These are phyloP conservation scores for Matsumurasca onukii DNA, from an alignment of 1,140 invertebrate genomes.

Conservation along the genomic window DNA sequence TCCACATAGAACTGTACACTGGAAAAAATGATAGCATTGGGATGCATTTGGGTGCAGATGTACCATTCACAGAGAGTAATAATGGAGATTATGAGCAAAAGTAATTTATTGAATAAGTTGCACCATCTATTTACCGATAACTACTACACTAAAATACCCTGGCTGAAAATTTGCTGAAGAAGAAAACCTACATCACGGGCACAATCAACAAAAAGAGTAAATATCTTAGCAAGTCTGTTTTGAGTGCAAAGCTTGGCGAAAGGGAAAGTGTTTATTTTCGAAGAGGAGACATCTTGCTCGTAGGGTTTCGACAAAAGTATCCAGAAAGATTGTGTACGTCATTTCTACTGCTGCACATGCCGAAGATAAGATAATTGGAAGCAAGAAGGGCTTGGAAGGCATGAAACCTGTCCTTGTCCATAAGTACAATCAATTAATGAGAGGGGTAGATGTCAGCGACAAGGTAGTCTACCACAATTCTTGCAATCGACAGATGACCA, in stretches of 20 bases:
- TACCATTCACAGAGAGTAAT: neutral
- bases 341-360: neutral
- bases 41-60: neutral
- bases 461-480: neutral
- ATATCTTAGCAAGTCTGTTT: neutral
- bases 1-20: neutral
- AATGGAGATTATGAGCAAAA: neutral
- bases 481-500: neutral
- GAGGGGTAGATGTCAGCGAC: too few relatives aligned
- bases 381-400: too few relatives aligned
- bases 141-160: conserved; percentile 6
- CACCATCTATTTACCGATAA: conserved; percentile 11
- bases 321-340: neutral
- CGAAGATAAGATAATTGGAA: neutral
- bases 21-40: neutral
- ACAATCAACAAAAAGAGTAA: conserved; percentile 13
- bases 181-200: neutral
- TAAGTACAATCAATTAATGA: neutral
- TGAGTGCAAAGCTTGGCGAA: neutral
- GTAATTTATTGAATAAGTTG: neutral
- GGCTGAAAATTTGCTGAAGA: neutral
- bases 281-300: neutral
- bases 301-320: neutral
- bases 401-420: neutral
- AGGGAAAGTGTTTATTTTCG: neutral